A percentile compares a stretch with the other conserved stretches of the same genome.
phyloP scores from a whole-genome alignment of 2,113 vertebrate genomes.

The Vombatus ursinus region DNA sequence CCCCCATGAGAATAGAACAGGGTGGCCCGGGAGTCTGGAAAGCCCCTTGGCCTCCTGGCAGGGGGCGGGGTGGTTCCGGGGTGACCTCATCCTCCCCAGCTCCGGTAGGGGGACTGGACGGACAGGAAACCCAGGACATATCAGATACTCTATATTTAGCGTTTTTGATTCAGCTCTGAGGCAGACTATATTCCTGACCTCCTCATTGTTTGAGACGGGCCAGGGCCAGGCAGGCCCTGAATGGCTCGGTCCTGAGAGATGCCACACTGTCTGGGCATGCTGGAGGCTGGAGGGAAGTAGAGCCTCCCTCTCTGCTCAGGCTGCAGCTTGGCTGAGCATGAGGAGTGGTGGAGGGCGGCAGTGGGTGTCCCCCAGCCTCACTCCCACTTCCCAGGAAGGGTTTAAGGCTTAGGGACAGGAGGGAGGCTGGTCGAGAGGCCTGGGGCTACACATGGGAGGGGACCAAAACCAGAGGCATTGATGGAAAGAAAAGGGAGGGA shows the following conservation, averaged over 20 bases:
- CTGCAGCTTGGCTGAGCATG: not conserved
- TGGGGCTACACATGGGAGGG: not conserved
- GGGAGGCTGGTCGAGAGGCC: not conserved
- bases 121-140: slow-evolving; percentile 86
- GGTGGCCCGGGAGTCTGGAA: slow-evolving; percentile 77
- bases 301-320: not conserved
- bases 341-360: not conserved
- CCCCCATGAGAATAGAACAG: slow-evolving; percentile 48
- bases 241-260: slow-evolving; percentile 82
- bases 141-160: slow-evolving; percentile 88
- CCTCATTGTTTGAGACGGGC: slow-evolving; percentile 85
- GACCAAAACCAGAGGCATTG: not conserved
- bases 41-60: slow-evolving; percentile 80
- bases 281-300: slow-evolving; percentile 10
- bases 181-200: slow-evolving; percentile 87
- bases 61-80: slow-evolving; percentile 72
- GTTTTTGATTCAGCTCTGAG: slow-evolving; percentile 82
- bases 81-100: slow-evolving; percentile 83
- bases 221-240: slow-evolving; percentile 84
- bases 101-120: slow-evolving; percentile 77
- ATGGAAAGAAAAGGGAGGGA: not conserved
- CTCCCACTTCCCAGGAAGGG: not conserved
- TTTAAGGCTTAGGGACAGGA: too few relatives aligned
- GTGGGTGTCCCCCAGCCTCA: not conserved
- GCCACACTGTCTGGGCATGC: slow-evolving; percentile 83